Conservation (phyloP, 2,888 invertebrate species). For the Galerucella pusilla region DNA sequence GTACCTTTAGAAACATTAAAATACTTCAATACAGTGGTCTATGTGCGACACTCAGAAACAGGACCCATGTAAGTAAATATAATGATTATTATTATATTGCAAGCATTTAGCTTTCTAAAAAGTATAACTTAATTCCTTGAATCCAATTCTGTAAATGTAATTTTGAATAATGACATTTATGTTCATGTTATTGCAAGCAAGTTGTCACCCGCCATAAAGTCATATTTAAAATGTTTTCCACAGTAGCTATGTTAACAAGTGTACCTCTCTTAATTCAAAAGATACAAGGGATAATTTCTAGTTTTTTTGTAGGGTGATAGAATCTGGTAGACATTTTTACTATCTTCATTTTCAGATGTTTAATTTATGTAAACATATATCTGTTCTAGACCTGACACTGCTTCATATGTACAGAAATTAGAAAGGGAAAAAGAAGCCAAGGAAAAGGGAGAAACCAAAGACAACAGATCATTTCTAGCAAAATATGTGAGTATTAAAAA, state of each 20-base stretch:
- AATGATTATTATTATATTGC: constrained; percentile 18
- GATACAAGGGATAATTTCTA: too few relatives aligned
- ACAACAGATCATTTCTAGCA: constrained; percentile 94
- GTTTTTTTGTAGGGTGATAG: too few relatives aligned
- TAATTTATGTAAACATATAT: constrained; percentile 16
- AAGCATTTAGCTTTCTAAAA: neutral
- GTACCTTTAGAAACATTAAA: constrained; percentile 64
- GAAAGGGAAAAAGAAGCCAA: constrained; percentile 91
- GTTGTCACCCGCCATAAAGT: too few relatives aligned
- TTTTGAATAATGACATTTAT: too few relatives aligned
- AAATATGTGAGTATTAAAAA: constrained; percentile 88
- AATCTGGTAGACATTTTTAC: neutral
- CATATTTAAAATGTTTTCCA: too few relatives aligned
- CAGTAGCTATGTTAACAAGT: too few relatives aligned
- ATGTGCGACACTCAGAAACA: constrained; percentile 81
- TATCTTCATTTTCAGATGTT: constrained; percentile 18
- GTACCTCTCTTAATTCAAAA: too few relatives aligned
- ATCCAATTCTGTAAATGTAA: too few relatives aligned
- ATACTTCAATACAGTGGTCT: constrained; percentile 80
- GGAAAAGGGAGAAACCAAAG: constrained; percentile 90
- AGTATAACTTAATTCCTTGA: too few relatives aligned
- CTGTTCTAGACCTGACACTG: constrained; percentile 86
- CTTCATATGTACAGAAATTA: constrained; percentile 91
- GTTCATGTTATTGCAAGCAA: too few relatives aligned
- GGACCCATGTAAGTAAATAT: constrained; percentile 76